Percentiles rank a stretch among this genome's conserved stretches.
Evolutionary conservation across 2,113 vertebrate species (phyloP).

Genomic region (Columbina picui): DNA sequence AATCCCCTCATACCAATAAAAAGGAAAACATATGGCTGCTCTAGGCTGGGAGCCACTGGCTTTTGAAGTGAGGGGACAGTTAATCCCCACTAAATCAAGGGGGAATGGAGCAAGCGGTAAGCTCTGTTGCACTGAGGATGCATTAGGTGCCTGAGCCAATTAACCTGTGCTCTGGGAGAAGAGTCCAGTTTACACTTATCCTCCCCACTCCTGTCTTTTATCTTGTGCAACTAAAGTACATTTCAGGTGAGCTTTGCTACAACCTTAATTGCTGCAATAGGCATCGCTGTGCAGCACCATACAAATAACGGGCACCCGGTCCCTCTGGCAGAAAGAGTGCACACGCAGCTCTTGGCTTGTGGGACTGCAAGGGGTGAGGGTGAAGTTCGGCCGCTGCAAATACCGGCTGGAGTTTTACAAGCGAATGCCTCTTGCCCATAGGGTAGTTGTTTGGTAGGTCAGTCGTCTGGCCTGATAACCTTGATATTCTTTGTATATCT

Average conservation of each 20-base stretch:
- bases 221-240: neutral
- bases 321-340: neutral
- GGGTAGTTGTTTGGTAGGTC: neutral
- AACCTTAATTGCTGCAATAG: neutral
- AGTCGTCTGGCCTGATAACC: neutral
- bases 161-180: neutral
- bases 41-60: neutral
- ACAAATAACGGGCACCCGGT: neutral
- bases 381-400: neutral
- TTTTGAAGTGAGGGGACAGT: neutral
- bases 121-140: neutral
- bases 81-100: neutral
- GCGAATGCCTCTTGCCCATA: neutral
- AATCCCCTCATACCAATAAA: neutral
- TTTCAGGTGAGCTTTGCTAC: neutral
- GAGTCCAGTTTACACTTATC: neutral
- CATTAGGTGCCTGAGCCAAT: neutral
- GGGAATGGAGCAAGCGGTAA: neutral
- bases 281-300: neutral
- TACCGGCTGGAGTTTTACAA: neutral
- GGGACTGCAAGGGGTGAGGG: neutral
- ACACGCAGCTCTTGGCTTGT: neutral
- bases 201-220: neutral
- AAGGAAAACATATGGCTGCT: neutral
- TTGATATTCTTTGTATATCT: neutral